Base-by-base conservation (phyloP, 1,140 invertebrate species). In the Macrobrachium nipponense region DNA sequence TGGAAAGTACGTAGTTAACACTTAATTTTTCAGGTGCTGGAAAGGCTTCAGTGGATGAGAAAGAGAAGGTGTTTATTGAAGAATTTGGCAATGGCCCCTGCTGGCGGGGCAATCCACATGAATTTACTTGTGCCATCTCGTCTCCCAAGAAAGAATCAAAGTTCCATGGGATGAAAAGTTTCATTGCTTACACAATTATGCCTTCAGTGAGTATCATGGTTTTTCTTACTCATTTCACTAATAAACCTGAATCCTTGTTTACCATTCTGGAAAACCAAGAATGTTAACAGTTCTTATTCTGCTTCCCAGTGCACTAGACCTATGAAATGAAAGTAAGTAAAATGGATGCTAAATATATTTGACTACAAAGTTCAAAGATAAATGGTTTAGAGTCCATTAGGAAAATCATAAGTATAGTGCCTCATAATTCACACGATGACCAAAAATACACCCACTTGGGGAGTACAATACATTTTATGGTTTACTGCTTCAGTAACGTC, bases 91-190 rank as follows among this genome's bases (percentile, higher is more conserved):
- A 82, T 68, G 88, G 80, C 17, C 78, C 83, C 11, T 59, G 80
- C 51, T 89, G 88, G 88, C 83, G 82, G 66, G 62, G 70, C 51
- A 84, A 84, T 20, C 66, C 64, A 43, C 68, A 76, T 23, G 85
- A 84, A 27, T 87, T 89, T 90, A 94, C 93, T 20, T 98, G 98
- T 87, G 93, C 95, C 76, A 95, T 99, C 8, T 95, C 97, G 20
- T 98, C 97, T 78, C 98, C 98, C 2, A 98, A 99, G 90, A 99
- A 99, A 90, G 97, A 98, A 92, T 95, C 96, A 0, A 99, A 99
- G 92, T 94, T 99, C 87, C 98, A 98, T 91, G 98, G 98, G 36
- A 94, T 99, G 82, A 99, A 99, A 92, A 98, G 96, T 90, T 99
- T 96, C 90, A 99, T 99, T 89, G 97, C 97, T 80, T 99, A 99